Percentiles rank a stretch among this genome's conserved stretches.
Evolutionary conservation across 2,797 vertebrate species (phyloP).

Genomic region (Xiphorhynchus erythropygius): DNA sequence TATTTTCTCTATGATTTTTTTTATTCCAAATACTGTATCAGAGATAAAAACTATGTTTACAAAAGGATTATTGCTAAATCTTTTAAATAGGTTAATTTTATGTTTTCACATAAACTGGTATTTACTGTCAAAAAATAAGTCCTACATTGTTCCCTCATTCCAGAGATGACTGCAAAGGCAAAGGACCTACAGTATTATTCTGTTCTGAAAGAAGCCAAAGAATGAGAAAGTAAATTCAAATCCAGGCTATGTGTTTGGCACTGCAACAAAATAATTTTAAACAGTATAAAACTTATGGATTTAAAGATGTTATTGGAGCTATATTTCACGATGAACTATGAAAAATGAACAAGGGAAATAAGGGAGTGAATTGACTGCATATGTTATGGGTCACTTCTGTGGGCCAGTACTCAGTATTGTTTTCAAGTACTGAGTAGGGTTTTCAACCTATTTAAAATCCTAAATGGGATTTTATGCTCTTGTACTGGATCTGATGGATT

Average conservation of each 20-base stretch:
- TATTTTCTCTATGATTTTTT: not conserved
- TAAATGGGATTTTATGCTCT: not conserved
- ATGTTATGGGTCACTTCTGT: not conserved
- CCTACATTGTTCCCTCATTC: not conserved
- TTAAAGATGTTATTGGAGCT: not conserved
- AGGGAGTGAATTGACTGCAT: not conserved
- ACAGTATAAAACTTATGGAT: not conserved
- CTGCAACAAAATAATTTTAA: not conserved
- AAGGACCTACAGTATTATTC: not conserved
- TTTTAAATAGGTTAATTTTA: not conserved
- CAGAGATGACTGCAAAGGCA: not conserved
- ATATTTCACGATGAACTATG: not conserved
- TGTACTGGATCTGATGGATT: not conserved
- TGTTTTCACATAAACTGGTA: not conserved
- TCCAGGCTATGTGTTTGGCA: not conserved
- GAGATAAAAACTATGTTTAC: conserved; percentile 11
- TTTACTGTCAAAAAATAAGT: conserved; percentile 15
- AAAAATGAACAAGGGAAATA: not conserved
- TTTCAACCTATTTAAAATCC: not conserved
- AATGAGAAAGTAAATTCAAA: not conserved
- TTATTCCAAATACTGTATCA: conserved; percentile 18
- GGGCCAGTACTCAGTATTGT: not conserved
- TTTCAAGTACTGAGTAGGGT: not conserved
- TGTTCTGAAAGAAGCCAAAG: not conserved
- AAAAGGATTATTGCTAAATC: conserved; percentile 4